Evolutionary conservation across 2,888 invertebrate species (phyloP), one percentile per base, ranked within the genome.

Genomic region (Pomacea canaliculata): DNA sequence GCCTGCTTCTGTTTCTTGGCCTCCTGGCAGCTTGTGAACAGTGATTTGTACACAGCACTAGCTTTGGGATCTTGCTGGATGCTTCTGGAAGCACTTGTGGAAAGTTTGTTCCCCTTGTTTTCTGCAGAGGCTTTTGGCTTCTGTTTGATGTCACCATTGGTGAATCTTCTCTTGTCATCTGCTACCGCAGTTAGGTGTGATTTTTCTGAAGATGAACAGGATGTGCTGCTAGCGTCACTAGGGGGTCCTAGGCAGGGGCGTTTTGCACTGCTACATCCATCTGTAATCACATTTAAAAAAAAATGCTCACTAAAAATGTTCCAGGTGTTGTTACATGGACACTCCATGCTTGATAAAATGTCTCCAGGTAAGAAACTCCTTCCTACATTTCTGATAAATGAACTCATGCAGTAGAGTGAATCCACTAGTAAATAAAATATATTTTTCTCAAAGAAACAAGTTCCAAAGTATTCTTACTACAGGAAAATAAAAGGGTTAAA

Each of bases 31-130:
- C 95, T 94, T 0, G 98, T 99, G 89, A 99, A 99, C 73, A 99
- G 91, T 4, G 98, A 98, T 91, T 99, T 99, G 89, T 95, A 97
- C 0, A 97, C 97, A 91, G 96, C 95, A 78, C 95, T 95, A 9
- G 95, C 95, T 85, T 95, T 95, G 0, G 97, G 96, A 91, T 99
- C 98, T 78, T 95, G 94, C 0, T 97, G 96, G 59, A 98, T 94
- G 73, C 84, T 67, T 73, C 78, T 83, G 49, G 67, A n/a, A 37
- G 71, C 69, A 72, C 73, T 73, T 69, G 78, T 81, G n/a, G 73
- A 51, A 18, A 74, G 65, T 84, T 71, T 84, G 79, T 82, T 89
- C 89, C 79, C 91, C 56, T 70, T 48, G 51, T 7, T 65, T n/a
- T 73, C 78, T 78, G 78, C 82, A 59, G 77, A 67, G 68, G 76